These are phyloP conservation scores for Madoqua kirkii DNA, from an alignment of 2,113 vertebrate genomes.

Conservation along the genomic window DNA sequence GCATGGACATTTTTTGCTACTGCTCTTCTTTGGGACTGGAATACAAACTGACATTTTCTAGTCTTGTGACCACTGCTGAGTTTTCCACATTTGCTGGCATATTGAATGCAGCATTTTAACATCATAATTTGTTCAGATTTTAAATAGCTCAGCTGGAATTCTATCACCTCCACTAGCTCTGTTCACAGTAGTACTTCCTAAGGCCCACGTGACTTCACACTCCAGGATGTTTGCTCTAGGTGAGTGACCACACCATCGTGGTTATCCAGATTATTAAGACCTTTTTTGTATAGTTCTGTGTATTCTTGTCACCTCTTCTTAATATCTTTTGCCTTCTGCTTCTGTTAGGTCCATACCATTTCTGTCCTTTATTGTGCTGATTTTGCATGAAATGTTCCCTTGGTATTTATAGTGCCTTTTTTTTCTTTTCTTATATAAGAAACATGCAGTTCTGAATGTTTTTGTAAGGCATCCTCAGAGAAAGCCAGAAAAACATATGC, in stretches of 20 bases:
- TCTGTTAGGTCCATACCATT: neutral
- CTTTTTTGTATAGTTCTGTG: neutral
- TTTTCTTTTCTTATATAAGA: neutral
- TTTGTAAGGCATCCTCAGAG: neutral
- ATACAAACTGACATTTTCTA: neutral
- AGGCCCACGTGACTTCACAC: neutral
- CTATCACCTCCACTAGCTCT: neutral
- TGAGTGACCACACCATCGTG: neutral
- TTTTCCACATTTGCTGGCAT: neutral
- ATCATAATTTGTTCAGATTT: neutral
- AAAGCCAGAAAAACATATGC: neutral
- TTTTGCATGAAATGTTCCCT: neutral
- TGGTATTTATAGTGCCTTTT: fast-evolving
- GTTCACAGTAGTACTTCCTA: neutral
- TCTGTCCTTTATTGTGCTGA: neutral
- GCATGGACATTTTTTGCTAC: neutral
- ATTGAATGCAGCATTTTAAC: neutral
- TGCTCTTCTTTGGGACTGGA: neutral
- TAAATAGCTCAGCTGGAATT: neutral
- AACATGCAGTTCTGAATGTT: neutral
- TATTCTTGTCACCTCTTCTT: neutral
- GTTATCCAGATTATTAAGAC: neutral
- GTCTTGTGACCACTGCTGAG: neutral
- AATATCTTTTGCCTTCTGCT: neutral
- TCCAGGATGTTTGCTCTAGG: neutral